Percentiles rank a stretch among this genome's conserved stretches.
These are phyloP conservation scores for Tenebrio molitor DNA, from an alignment of 1,140 invertebrate genomes.

Conservation along the genomic window DNA sequence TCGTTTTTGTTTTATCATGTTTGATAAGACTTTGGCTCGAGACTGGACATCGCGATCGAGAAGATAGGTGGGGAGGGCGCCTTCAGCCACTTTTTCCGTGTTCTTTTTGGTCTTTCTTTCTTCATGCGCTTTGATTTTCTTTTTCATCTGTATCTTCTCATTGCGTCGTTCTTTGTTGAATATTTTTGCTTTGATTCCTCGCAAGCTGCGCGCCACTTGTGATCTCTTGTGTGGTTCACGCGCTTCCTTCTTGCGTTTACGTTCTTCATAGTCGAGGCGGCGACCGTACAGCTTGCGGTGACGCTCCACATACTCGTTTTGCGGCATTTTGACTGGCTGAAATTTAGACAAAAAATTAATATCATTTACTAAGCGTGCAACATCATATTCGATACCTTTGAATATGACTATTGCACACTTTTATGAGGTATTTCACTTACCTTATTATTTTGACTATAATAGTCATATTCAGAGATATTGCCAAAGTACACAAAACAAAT, in stretches of 20 bases:
- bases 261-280: constrained; percentile 97
- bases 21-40: constrained; percentile 95
- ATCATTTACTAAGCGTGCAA: constrained; percentile 44
- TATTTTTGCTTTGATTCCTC: constrained; percentile 97
- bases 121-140: constrained; percentile 94
- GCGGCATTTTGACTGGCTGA: constrained; percentile 82
- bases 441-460: constrained; percentile 54
- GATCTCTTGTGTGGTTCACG: constrained; percentile 92
- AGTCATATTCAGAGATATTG: constrained; percentile 62
- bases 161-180: constrained; percentile 96
- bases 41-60: constrained; percentile 96
- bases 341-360: constrained; percentile 45
- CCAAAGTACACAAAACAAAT: constrained; percentile 11
- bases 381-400: constrained; percentile 62
- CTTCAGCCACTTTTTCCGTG: constrained; percentile 86
- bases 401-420: constrained; percentile 62
- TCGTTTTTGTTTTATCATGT: constrained; percentile 99
- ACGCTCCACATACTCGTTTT: constrained; percentile 99
- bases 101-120: constrained; percentile 91
- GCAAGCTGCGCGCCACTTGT: constrained; percentile 90
- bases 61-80: constrained; percentile 95
- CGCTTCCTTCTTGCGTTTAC: constrained; percentile 95
- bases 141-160: constrained; percentile 99
- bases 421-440: constrained; percentile 48
- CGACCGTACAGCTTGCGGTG: constrained; percentile 96